Conservation (phyloP, 2,113 vertebrate species). For the Brachionichthys hirsutus region DNA sequence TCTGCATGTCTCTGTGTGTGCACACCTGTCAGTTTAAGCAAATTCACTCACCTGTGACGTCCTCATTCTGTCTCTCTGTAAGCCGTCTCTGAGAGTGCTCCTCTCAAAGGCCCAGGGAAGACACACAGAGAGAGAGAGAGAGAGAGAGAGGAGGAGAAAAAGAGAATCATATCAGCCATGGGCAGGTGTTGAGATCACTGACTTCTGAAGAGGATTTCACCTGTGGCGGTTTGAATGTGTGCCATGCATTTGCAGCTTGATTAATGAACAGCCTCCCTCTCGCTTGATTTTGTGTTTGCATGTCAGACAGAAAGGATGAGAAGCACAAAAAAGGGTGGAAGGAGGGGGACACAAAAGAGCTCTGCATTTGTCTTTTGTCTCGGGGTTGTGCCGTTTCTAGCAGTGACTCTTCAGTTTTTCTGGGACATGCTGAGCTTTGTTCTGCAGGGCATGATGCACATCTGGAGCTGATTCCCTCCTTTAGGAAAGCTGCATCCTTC, state of each 20-base stretch:
- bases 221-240: constrained; percentile 53
- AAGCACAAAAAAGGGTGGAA: constrained; percentile 15
- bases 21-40: constrained; percentile 65
- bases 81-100: constrained; percentile 60
- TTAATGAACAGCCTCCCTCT: constrained; percentile 53
- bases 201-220: constrained; percentile 70
- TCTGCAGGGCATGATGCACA: constrained; percentile 39
- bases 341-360: constrained; percentile 21
- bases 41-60: constrained; percentile 75
- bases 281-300: constrained; percentile 10
- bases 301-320: constrained; percentile 10
- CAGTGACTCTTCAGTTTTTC: constrained; percentile 41
- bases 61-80: constrained; percentile 77
- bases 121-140: constrained; percentile 5
- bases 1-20: constrained; percentile 19
- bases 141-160: too few species aligned
- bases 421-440: constrained; percentile 30
- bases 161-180: constrained; percentile 61
- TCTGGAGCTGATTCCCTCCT: constrained; percentile 12
- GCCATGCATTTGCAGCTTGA: constrained; percentile 52
- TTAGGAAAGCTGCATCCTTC: constrained; percentile 57
- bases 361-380: constrained; percentile 29
- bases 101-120: constrained; percentile 47
- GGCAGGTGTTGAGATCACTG: constrained; percentile 74
- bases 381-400: constrained; percentile 23